Evolutionary conservation across 2,888 invertebrate species (phyloP).

Genomic region (Lacanobia wlatinum): DNA sequence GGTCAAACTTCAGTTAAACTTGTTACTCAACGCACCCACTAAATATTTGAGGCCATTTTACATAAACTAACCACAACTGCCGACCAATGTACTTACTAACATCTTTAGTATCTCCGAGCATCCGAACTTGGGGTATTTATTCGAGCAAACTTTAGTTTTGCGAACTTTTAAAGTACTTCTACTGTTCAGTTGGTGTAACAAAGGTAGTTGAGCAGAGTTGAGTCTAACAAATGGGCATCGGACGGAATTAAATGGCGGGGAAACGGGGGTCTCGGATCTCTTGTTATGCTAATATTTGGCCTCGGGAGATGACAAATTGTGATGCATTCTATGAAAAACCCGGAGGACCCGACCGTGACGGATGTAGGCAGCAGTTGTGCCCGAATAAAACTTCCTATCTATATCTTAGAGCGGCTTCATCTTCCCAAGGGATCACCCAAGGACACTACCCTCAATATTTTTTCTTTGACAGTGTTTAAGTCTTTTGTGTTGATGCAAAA

Average conservation of each 20-base stretch:
- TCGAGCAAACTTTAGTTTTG: conserved; percentile 71
- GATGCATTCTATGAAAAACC: conserved; percentile 70
- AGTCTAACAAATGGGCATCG: conserved; percentile 74
- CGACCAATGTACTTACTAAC: conserved; percentile 71
- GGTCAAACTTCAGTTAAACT: conserved; percentile 60
- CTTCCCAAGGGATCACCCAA: conserved; percentile 31
- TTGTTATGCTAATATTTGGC: conserved; percentile 79
- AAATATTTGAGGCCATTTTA: conserved; percentile 65
- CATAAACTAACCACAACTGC: conserved; percentile 69
- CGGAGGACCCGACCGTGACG: conserved; percentile 47
- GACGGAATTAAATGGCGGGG: conserved; percentile 74
- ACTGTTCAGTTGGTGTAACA: conserved; percentile 75
- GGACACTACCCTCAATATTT: conserved; percentile 12
- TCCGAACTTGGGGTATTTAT: conserved; percentile 75
- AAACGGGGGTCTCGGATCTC: conserved; percentile 71
- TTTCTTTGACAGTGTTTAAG: conserved; percentile 41
- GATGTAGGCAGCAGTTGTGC: conserved; percentile 46
- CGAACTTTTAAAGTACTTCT: conserved; percentile 77
- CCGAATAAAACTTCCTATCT: conserved; percentile 61
- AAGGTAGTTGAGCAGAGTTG: conserved; percentile 74
- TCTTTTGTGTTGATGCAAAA: conserved; percentile 59
- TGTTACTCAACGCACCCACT: conserved; percentile 62
- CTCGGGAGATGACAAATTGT: conserved; percentile 76
- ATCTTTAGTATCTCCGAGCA: conserved; percentile 68
- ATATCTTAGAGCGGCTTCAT: conserved; percentile 46